Percentiles rank a stretch among this genome's conserved stretches.
Conservation (phyloP, 2,888 invertebrate species). For the Drosophila stalkeri region DNA sequence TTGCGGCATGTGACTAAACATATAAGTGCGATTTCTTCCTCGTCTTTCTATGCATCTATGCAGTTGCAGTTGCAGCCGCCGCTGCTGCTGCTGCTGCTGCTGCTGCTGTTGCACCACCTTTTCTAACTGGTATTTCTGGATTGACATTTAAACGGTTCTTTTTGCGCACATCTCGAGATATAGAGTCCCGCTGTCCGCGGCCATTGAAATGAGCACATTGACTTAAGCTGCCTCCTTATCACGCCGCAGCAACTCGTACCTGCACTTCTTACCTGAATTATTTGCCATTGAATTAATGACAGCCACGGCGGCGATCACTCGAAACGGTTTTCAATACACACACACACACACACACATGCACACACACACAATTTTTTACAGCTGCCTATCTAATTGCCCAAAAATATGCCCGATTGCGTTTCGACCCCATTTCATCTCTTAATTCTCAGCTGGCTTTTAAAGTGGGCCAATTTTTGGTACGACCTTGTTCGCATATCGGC, state of each 20-base stretch:
- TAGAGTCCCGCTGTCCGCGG: conserved; percentile 57
- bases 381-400: conserved; percentile 31
- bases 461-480: conserved; percentile 1
- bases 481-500: conserved; percentile 4
- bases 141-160: conserved; percentile 83
- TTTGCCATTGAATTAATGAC: conserved; percentile 52
- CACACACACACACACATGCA: background rate
- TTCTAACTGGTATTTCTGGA: conserved; percentile 82
- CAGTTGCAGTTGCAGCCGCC: conserved; percentile 4
- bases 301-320: conserved; percentile 15
- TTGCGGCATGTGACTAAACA: conserved; percentile 71
- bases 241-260: conserved; percentile 50
- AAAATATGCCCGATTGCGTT: conserved; percentile 19
- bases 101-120: conserved; percentile 62
- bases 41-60: conserved; percentile 24
- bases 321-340: conserved; percentile 21
- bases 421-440: conserved; percentile 36
- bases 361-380: conserved; percentile 1
- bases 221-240: conserved; percentile 68
- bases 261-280: conserved; percentile 61
- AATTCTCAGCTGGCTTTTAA: background rate
- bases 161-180: conserved; percentile 76
- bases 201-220: conserved; percentile 76
- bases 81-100: background rate
- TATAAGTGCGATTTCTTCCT: conserved; percentile 74